Evolutionary conservation across 2,113 vertebrate species (phyloP), one percentile per base, ranked within the genome.

Genomic region (Strigops habroptila): DNA sequence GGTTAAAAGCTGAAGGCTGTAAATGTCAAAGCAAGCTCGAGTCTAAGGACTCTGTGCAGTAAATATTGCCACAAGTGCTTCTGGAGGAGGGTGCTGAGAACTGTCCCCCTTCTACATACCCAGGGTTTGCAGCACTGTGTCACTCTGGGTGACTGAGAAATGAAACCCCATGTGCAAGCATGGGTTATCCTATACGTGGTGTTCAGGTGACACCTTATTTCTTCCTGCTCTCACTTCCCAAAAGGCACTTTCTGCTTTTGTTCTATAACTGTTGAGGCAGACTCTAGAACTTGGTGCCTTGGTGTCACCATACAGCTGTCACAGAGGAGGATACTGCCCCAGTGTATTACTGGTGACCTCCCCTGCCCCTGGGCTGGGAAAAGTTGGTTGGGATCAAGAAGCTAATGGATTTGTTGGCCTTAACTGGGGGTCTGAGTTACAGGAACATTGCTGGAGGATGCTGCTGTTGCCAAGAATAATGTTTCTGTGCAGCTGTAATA

Each of bases 161-260:
- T n/a, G 30, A 18, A 27, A 9, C 6, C 24, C 33, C 18, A 7
- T 64, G 31, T 5, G 24, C 14, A 35, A 39, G 71, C 5, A 41
- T 79, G n/a, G 24, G 53, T 69, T 35, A 8, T 52, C 0, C 0
- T 3, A 14, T 3, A 7, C 0, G 0, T 43, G 60, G 5, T 4
- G 16, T 77, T 59, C 13, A 53, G 28, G 49, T 63, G 57, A 2
- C 43, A 2, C 3, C 31, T 52, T 17, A 62, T 9, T 41, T 31
- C 43, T 5, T 9, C 10, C 24, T 4, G 3, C 4, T 1, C 10
- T 23, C 8, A 2, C 37, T 33, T 82, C 14, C 53, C 79, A 14
- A 5, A 65, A 41, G 41, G 25, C 39, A 7, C 37, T 75, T 65
- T 69, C n/a, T 90, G 51, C 21, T 55, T 65, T 21, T 3, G 1